Evolutionary conservation across 2,113 vertebrate genomes (phyloP).

Genomic region (Heliornis fulica): DNA sequence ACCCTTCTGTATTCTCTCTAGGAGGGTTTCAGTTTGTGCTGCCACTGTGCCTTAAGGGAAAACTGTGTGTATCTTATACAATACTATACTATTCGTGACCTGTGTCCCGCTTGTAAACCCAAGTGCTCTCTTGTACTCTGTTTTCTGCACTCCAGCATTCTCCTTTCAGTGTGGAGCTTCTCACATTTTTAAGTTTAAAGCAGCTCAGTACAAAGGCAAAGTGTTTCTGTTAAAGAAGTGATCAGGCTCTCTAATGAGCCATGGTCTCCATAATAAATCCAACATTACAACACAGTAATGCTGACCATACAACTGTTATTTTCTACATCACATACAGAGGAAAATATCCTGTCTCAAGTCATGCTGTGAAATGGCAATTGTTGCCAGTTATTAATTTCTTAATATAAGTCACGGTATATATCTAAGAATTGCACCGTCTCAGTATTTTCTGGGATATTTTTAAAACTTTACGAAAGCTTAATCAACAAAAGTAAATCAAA

Average conservation of each 20-base stretch:
- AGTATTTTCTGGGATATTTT: background rate
- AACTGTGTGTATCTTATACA: background rate
- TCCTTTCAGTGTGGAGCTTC: background rate
- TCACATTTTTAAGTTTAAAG: background rate
- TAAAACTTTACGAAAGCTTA: background rate
- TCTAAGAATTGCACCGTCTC: rapidly evolving
- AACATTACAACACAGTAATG: background rate
- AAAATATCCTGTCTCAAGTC: background rate
- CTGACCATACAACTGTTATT: background rate
- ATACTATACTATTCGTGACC: background rate
- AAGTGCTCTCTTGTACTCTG: background rate
- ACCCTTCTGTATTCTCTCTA: slow-evolving; percentile 15
- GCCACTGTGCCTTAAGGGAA: background rate
- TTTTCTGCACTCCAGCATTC: background rate
- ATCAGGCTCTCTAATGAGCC: background rate
- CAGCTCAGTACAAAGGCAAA: background rate
- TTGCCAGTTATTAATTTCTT: background rate
- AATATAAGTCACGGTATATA: background rate
- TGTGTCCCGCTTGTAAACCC: background rate
- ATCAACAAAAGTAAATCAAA: background rate
- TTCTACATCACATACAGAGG: background rate
- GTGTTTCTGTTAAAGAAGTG: background rate
- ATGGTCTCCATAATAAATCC: background rate
- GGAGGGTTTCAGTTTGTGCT: background rate
- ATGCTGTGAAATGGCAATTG: background rate